Conservation (phyloP, 2,113 vertebrate genomes). For the Sphaerodactylus townsendi region DNA sequence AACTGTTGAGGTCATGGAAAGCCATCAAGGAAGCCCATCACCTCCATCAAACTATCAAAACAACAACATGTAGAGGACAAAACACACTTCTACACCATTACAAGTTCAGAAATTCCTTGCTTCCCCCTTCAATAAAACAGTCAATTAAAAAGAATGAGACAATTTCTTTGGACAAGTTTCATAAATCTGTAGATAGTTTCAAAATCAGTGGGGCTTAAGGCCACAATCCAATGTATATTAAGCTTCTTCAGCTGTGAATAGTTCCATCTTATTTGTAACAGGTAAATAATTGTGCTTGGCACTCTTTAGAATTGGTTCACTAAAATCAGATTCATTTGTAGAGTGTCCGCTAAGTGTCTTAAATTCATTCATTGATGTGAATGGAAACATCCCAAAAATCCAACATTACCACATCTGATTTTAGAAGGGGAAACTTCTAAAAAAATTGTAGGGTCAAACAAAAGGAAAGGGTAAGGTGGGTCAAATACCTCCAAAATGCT, state of each 20-base stretch:
- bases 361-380: neutral
- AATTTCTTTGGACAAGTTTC: neutral
- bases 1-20: conserved; percentile 20
- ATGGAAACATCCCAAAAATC: too few species aligned
- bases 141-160: neutral
- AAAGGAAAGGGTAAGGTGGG: too few species aligned
- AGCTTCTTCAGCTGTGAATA: neutral
- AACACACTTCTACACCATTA: conserved; percentile 9
- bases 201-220: neutral
- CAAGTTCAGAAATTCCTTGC: neutral
- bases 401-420: too few species aligned
- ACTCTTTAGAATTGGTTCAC: neutral
- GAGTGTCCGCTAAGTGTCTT: neutral
- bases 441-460: too few species aligned
- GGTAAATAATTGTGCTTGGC: neutral
- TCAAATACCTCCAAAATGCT: too few species aligned
- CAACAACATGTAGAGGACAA: conserved; percentile 11
- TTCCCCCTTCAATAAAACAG: neutral
- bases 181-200: neutral
- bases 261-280: neutral
- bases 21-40: conserved; percentile 13
- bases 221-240: neutral
- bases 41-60: conserved; percentile 23
- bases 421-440: too few species aligned
- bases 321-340: neutral